Conservation (phyloP, 2,113 vertebrate species). For the Perccottus glenii region DNA sequence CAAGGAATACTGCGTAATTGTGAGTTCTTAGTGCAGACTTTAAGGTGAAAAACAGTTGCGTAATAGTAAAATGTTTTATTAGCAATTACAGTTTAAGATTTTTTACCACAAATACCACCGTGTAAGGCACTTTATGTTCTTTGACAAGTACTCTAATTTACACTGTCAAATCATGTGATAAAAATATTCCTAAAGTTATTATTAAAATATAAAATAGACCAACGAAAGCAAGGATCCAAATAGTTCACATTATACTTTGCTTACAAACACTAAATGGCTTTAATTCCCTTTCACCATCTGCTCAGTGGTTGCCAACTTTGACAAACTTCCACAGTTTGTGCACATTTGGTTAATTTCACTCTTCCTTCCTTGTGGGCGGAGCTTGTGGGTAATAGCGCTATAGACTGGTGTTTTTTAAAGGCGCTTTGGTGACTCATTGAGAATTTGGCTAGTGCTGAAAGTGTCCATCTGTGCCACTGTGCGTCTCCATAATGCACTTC, state of each 20-base stretch:
- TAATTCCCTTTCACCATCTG: constrained; percentile 6
- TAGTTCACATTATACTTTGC: not conserved
- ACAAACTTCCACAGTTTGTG: not conserved
- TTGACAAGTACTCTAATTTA: too few species aligned
- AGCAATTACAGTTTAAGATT: too few species aligned
- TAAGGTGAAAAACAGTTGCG: too few species aligned
- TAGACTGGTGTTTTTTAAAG: constrained; percentile 27
- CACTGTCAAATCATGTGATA: too few species aligned
- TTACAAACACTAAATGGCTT: not conserved
- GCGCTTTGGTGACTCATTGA: constrained; percentile 46
- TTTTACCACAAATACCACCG: too few species aligned
- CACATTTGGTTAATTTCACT: not conserved
- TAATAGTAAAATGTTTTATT: too few species aligned
- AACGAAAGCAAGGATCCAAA: too few species aligned
- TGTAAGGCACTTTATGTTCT: too few species aligned
- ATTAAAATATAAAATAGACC: too few species aligned
- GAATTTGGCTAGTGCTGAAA: constrained; percentile 58
- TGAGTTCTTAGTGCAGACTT: too few species aligned
- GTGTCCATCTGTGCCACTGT: constrained; percentile 67
- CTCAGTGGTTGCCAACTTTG: not conserved
- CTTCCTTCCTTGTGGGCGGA: constrained; percentile 16
- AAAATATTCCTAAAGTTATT: too few species aligned
- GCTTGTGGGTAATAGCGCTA: constrained; percentile 19
- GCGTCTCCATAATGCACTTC: constrained; percentile 63
- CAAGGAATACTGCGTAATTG: too few species aligned